Evolutionary conservation across 2,888 invertebrate species (phyloP).

Genomic region (Odontocolon sp.): DNA sequence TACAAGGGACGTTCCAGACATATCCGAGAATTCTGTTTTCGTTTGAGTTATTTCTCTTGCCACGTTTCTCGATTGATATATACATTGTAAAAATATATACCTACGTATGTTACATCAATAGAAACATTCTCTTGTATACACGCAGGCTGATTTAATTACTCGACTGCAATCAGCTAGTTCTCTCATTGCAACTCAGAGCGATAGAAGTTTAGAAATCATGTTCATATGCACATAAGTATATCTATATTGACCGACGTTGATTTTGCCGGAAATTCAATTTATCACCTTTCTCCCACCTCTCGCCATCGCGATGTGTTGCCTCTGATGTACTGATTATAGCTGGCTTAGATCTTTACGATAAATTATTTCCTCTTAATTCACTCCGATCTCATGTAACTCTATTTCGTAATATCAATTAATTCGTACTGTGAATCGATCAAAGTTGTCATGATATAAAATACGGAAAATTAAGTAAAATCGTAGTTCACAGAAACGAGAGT

Average conservation of each 20-base stretch:
- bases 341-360: not conserved
- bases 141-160: conserved; percentile 15
- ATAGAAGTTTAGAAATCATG: not conserved
- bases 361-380: not conserved
- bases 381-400: not conserved
- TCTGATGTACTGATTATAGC: not conserved
- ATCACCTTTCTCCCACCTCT: not conserved
- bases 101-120: no score
- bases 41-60: not conserved
- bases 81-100: no score
- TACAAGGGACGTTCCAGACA: not conserved
- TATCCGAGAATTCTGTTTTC: not conserved
- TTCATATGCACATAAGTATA: not conserved
- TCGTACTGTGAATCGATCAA: not conserved
- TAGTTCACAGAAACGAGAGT: not conserved
- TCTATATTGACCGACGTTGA: not conserved
- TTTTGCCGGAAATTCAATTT: not conserved
- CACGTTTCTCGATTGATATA: no score
- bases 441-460: no score
- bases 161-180: not conserved
- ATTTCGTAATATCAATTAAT: conserved; percentile 3
- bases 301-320: no score
- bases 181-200: not conserved
- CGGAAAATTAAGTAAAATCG: no score
- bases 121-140: not conserved